Evolutionary conservation across 2,888 invertebrate species (phyloP), one percentile per base, ranked within the genome.

Genomic region (Dryobota labecula): DNA sequence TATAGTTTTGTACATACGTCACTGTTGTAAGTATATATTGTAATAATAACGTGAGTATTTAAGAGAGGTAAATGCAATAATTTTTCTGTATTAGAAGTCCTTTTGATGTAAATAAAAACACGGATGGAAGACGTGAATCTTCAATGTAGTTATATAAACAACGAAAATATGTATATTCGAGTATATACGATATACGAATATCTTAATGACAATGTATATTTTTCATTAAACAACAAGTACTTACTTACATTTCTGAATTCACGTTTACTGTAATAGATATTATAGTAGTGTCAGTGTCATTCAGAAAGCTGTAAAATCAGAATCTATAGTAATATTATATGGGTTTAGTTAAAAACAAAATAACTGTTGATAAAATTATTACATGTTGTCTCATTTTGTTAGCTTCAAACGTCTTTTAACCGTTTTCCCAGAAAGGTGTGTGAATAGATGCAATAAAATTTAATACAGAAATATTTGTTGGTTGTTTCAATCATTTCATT

Each of bases 401-500:
- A 90, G 90, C 89, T 92, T 91, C 89, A 89, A 90, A 92, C 90
- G 90, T 95, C 92, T 92, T 92, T 91, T 90, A 91, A 92, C 91
- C 91, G 92, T 93, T 92, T 92, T 89, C 63, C 90, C 90, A 90
- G 90, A 92, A 94, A 95, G 94, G 93, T 97, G 97, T 97, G 97
- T 94, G 97, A 97, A 96, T 96, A 96, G 96, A 95, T 96, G 95
- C 95, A 96, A 96, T 96, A 96, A 95, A 95, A 96, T 94, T 96
- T 94, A 95, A 95, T 95, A 95, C 95, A 94, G 94, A 95, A 95
- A 93, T 92, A 92, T 88, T 88, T 84, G 84, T 66, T 77, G 47
- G 73, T 78, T 84, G 84, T 73, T 86, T 91, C 84, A 83, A 89
- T 88, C 76, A 51, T 61, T 61, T 69, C 36, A 66, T 73, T 47